Base-by-base conservation (phyloP, 2,888 invertebrate species). In the Galerucella pusilla region DNA sequence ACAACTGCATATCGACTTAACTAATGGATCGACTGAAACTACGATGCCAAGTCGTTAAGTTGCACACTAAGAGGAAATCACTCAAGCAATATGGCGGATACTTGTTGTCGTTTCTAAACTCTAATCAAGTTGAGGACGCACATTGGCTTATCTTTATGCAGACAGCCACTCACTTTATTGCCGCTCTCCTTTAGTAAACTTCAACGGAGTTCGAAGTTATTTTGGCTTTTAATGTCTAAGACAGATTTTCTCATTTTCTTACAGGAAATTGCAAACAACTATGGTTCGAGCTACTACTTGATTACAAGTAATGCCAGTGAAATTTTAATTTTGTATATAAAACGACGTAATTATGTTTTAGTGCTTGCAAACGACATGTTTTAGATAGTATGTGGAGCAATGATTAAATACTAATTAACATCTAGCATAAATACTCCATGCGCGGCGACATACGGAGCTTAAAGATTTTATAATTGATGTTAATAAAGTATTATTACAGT, bases 191-290 rank as follows among this genome's bases (percentile, higher is more conserved):
- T 65, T 65, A 46, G 45, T 65, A 76, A 75, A 76, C 76, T 76
- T 73, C 73, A 73, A 76, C 70, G 52, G 73, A 76, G 71, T 73
- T 71, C 68, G 67, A 68, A 76, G 68, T 76, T 73, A 76, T 76
- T 73, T 71, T 67, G 60, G 76, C 72, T 76, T 76, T 73, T 76
- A 76, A 76, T 76, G 76, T 69, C 70, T 70, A 61, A 73, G 73
- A 76, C 76, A 76, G 76, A 76, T 73, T 76, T 76, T 76, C 76
- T 71, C 76, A 73, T 73, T 73, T 76, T 76, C 76, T 73, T 71
- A 70, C 73, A 76, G 76, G 76, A 76, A 76, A 76, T 76, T 76
- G 68, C 76, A 60, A 67, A 63, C 76, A 72, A 72, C 72, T 72
- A 72, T 67, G 66, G 66, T 49, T 72, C 72, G 61, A 67, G 72